Evolutionary conservation across 2,888 invertebrate species (phyloP).

Genomic region (Pherbina coryleti): DNA sequence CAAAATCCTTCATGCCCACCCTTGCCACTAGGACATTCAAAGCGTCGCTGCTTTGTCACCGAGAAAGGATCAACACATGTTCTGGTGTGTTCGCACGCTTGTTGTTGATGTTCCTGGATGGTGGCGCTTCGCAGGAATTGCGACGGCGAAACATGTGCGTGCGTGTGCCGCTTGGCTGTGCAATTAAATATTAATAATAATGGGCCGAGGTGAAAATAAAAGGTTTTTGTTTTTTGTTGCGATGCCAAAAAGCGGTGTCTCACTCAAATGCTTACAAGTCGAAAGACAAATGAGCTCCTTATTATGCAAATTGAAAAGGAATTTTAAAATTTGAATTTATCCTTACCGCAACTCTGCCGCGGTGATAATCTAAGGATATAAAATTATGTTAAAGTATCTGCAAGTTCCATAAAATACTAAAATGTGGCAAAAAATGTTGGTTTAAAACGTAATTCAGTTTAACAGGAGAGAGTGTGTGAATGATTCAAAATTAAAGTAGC

Average conservation of each 20-base stretch:
- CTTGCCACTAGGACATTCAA: background rate
- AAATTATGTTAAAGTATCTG: too few relatives aligned
- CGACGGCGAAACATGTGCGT: background rate
- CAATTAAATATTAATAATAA: conserved; percentile 33
- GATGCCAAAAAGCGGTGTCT: background rate
- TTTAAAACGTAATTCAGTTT: too few relatives aligned
- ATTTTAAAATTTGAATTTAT: background rate
- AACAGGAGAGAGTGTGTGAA: too few relatives aligned
- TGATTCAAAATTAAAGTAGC: too few relatives aligned
- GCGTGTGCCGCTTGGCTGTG: background rate
- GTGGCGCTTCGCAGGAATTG: too few relatives aligned
- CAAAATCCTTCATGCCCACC: background rate
- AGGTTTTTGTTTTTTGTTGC: background rate
- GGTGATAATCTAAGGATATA: too few relatives aligned
- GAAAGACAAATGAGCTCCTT: conserved; percentile 4
- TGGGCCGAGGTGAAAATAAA: background rate
- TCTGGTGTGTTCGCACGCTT: background rate
- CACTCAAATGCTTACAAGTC: background rate
- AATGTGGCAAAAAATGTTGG: too few relatives aligned
- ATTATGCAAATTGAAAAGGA: conserved; percentile 21
- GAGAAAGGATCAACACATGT: background rate
- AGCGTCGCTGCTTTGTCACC: background rate
- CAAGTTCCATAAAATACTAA: too few relatives aligned
- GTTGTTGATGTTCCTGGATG: background rate
- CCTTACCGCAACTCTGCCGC: too few relatives aligned